Base-by-base conservation (phyloP, 2,113 vertebrate genomes). In the Xyrauchen texanus region DNA sequence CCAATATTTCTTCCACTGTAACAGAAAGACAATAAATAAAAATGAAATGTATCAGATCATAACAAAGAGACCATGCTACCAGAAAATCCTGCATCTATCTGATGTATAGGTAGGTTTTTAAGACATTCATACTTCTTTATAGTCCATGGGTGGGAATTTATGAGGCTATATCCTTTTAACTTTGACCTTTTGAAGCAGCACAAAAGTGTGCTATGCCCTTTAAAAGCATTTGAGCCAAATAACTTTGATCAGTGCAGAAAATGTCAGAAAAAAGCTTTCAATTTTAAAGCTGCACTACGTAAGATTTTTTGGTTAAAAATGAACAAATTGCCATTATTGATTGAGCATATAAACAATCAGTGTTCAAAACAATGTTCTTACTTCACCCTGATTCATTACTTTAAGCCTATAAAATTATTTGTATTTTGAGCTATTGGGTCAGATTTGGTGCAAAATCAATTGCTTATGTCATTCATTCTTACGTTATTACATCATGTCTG, bases 1-100 rank as follows among this genome's bases (percentile, higher is more conserved):
- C 93, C 93, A 94, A 86, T 87, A 94, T 76, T 94, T 94, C 87
- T 93, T 93, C 92, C 93, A 94, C 93, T 94, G 16, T 71, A 73
- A 53, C 61, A 5, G 5, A n/a, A 2, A 58, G 6, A 15, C 6
- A 11, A 11, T 3, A 44, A 15, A 82, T 72, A 57, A 67, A 57
- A 75, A 44, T 65, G 6, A 70, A 64, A 76, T 12, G 3, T 4
- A 71, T 69, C 10, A 51, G 5, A n/a, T 21, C 5, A 42, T 6
- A 2, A 21, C 6, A 52, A 7, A 15, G n/a, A n/a, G 9, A 9
- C 7, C 12, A 44, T 72, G 46, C 15, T 16, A 58, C 3, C 6
- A 55, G 13, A 71, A 21, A 57, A 34, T 4, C 61, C 63, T 68
- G 15, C 47, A 47, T 55, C 49, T 45, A 52, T 77, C 61, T 52